A percentile compares a stretch with the other conserved stretches of the same genome.
These are phyloP conservation scores for Chrysolina haemoptera DNA, from an alignment of 2,888 invertebrate genomes.

Conservation along the genomic window DNA sequence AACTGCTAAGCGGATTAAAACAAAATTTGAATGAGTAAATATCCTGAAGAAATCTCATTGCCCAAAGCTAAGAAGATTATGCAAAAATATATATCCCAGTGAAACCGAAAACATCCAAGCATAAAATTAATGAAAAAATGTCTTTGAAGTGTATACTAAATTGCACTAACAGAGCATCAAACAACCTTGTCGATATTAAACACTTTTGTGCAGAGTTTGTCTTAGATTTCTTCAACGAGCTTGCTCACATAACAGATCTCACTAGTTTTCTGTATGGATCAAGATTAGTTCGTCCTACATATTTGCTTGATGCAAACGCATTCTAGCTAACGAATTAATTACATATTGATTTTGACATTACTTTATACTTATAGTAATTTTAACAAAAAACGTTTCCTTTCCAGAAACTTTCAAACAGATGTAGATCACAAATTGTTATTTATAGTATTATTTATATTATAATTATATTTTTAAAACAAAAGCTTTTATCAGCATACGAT, in stretches of 20 bases:
- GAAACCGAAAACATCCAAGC: neutral
- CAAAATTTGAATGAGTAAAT: neutral
- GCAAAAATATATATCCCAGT: conserved; percentile 1
- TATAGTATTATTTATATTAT: no score
- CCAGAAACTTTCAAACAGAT: no score
- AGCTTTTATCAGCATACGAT: no score
- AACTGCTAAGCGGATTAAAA: neutral
- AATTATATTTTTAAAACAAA: no score
- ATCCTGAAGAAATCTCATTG: neutral
- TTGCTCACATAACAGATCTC: neutral
- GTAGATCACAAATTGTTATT: no score
- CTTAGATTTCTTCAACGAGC: neutral
- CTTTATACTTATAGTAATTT: no score
- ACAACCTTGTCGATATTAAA: conserved; percentile 31
- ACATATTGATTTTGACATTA: no score
- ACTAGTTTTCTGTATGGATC: neutral
- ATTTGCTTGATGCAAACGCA: neutral
- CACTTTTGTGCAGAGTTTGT: conserved; percentile 2
- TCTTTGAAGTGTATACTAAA: neutral
- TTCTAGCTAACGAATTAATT: no score
- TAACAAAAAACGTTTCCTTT: no score
- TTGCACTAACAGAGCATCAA: conserved; percentile 15
- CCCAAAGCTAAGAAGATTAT: neutral
- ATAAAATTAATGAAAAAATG: conserved; percentile 17
- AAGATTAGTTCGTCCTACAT: neutral